A percentile compares a stretch with the other conserved stretches of the same genome.
These are phyloP conservation scores for Oryzias celebensis DNA, from an alignment of 2,113 vertebrate genomes.

Conservation along the genomic window DNA sequence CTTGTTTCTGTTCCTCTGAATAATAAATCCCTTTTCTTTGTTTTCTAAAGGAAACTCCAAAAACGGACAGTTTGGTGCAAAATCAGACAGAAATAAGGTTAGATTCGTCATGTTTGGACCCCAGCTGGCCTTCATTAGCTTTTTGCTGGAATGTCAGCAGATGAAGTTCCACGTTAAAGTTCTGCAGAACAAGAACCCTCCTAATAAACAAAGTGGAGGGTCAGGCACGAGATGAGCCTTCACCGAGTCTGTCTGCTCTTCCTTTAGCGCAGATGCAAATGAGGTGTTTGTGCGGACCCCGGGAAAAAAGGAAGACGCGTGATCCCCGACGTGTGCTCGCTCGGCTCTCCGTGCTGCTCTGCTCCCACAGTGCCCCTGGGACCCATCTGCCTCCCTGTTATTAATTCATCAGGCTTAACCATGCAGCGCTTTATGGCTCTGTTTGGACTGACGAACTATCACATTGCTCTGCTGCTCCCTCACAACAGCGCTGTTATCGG, in stretches of 20 bases:
- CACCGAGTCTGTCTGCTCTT: conserved; percentile 21
- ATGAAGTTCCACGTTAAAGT: not conserved
- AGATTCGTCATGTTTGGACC: conserved; percentile 27
- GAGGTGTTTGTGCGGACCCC: conserved; percentile 30
- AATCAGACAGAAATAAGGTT: conserved; percentile 9
- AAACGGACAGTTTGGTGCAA: conserved; percentile 11
- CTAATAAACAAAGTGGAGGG: conserved; percentile 13
- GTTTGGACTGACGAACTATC: conserved; percentile 79
- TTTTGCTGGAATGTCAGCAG: not conserved
- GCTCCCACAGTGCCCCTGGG: conserved; percentile 77
- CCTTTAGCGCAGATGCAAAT: conserved; percentile 46
- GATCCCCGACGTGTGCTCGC: conserved; percentile 39
- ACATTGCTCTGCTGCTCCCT: conserved; percentile 47
- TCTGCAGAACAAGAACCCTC: not conserved
- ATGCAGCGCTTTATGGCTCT: conserved; percentile 80
- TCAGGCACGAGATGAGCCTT: conserved; percentile 15
- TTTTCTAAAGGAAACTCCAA: no score
- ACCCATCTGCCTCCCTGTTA: conserved; percentile 81
- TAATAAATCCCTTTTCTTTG: no score
- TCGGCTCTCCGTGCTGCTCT: conserved; percentile 66
- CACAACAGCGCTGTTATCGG: conserved; percentile 33
- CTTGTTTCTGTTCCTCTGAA: no score
- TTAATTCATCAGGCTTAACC: conserved; percentile 84
- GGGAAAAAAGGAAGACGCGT: conserved; percentile 15
- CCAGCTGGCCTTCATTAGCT: conserved; percentile 17